Conservation (phyloP, 2,797 vertebrate species). For the Enteromius fasciolatus region DNA sequence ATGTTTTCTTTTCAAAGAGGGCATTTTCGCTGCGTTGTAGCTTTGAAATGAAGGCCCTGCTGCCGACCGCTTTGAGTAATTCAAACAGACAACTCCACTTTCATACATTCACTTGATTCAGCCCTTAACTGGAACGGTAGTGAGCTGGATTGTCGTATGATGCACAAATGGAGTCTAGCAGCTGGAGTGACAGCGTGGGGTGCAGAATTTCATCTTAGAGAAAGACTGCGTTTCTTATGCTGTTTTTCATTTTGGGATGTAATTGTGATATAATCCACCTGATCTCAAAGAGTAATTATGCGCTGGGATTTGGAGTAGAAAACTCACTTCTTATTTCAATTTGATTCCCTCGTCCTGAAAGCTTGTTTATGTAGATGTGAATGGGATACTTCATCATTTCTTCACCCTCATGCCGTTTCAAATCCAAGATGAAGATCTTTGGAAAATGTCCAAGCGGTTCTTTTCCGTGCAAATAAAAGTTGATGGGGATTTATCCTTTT, state of each 20-base stretch:
- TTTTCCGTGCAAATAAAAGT: not conserved
- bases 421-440: not conserved
- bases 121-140: not conserved
- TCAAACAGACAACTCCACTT: constrained; percentile 12
- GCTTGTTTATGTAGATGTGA: constrained; percentile 10
- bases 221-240: not conserved
- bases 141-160: not conserved
- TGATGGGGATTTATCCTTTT: not conserved
- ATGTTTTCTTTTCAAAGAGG: constrained; percentile 6
- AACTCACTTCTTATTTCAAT: not conserved
- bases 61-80: constrained; percentile 3
- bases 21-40: not conserved
- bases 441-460: not conserved
- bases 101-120: constrained; percentile 19
- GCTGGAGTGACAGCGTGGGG: constrained; percentile 9
- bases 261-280: not conserved
- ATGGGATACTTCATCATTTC: not conserved
- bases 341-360: not conserved
- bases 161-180: constrained; percentile 16
- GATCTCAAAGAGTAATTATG: not conserved
- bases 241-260: not conserved
- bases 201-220: not conserved
- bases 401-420: not conserved
- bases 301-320: not conserved
- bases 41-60: constrained; percentile 16